Percentiles rank a stretch among this genome's conserved stretches.
phyloP scores from a whole-genome alignment of 2,113 vertebrate species.

The Dascyllus trimaculatus region DNA sequence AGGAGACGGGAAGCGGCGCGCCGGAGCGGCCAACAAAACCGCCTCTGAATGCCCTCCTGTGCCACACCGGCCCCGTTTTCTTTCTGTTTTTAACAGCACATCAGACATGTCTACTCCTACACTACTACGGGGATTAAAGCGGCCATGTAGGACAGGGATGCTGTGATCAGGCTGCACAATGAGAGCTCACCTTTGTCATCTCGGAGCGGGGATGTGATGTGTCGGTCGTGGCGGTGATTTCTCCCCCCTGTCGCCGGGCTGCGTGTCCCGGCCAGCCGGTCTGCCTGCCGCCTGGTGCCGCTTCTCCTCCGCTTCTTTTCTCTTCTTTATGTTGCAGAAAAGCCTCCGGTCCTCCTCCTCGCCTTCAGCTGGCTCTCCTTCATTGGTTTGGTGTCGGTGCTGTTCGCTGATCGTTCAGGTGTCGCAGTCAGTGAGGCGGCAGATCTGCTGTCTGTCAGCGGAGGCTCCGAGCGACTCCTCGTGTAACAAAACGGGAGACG shows the following conservation, averaged over 20 bases:
- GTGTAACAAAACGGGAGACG: conserved; percentile 39
- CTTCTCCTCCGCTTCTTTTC: background rate
- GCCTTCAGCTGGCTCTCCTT: conserved; percentile 5
- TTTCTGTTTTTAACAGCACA: background rate
- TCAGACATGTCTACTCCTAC: background rate
- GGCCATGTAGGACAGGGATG: conserved; percentile 45
- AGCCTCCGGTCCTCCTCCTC: conserved; percentile 9
- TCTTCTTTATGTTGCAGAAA: background rate
- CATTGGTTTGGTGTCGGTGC: background rate
- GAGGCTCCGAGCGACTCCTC: conserved; percentile 53
- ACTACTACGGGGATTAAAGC: conserved; percentile 28
- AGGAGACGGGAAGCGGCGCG: background rate
- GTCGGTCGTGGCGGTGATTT: conserved; percentile 61
- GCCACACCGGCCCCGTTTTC: background rate
- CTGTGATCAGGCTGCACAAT: conserved; percentile 34
- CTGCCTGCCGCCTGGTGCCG: background rate
- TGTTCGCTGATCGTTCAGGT: conserved; percentile 27
- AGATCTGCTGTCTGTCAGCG: conserved; percentile 39
- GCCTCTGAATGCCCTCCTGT: conserved; percentile 4
- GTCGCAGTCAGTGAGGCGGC: conserved; percentile 38
- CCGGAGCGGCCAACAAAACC: conserved; percentile 2
- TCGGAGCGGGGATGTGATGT: conserved; percentile 46
- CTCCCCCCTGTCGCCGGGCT: background rate
- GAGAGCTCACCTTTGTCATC: conserved; percentile 69
- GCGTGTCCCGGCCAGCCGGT: conserved; percentile 42